Conservation (phyloP, 2,113 vertebrate genomes). For the Riparia riparia region DNA sequence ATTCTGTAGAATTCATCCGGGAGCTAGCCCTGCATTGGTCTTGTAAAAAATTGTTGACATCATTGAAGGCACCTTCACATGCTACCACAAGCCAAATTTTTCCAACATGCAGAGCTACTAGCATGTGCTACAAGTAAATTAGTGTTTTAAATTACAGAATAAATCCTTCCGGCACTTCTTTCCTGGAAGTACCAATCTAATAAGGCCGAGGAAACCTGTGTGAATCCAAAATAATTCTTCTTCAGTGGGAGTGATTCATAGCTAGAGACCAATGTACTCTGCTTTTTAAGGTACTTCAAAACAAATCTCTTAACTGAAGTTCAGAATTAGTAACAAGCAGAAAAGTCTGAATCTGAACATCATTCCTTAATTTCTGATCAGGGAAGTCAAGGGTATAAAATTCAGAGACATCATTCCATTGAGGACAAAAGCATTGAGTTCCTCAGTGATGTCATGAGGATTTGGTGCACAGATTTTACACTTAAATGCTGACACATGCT, state of each 20-base stretch:
- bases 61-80: not conserved
- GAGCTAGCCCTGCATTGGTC: not conserved
- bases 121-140: not conserved
- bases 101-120: not conserved
- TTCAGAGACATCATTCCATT: not conserved
- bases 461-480: not conserved
- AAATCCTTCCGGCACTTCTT: not conserved
- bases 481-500: not conserved
- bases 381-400: not conserved
- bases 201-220: not conserved
- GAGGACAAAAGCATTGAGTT: not conserved
- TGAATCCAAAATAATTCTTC: not conserved
- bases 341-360: not conserved
- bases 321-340: not conserved
- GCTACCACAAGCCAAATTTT: not conserved
- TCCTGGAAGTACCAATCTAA: not conserved
- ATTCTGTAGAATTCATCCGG: not conserved
- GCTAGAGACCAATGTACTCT: not conserved
- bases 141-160: not conserved
- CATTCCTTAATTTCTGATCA: not conserved
- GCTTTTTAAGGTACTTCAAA: not conserved
- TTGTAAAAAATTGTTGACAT: not conserved
- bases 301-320: not conserved
- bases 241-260: not conserved
- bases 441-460: not conserved